Percentiles rank a stretch among this genome's conserved stretches.
Evolutionary conservation across 1,140 invertebrate genomes (phyloP).

Genomic region (Drosophila nigromelanica): DNA sequence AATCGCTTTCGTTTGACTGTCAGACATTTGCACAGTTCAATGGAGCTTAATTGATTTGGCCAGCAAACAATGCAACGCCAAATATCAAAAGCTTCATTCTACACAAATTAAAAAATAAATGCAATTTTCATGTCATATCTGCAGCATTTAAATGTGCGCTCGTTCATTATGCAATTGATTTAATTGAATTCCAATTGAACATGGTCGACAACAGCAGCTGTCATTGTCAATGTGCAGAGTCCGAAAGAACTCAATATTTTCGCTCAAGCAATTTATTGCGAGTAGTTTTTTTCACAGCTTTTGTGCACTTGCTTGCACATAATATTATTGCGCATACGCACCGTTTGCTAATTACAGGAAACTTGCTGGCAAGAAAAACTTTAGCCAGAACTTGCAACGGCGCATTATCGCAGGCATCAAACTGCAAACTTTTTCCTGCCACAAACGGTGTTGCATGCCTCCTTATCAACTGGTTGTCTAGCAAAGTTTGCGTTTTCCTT

Average conservation of each 20-base stretch:
- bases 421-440: constrained; percentile 26
- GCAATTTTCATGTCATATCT: neutral
- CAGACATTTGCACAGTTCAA: constrained; percentile 45
- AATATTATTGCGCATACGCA: constrained; percentile 59
- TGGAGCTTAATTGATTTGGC: constrained; percentile 7
- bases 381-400: constrained; percentile 24
- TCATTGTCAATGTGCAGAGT: neutral
- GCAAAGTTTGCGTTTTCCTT: constrained; percentile 44
- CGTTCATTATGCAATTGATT: neutral
- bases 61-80: constrained; percentile 1
- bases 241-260: neutral
- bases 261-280: neutral
- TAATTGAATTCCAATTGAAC: constrained; percentile 24
- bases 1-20: constrained; percentile 33
- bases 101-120: constrained; percentile 3
- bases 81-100: neutral
- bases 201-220: neutral
- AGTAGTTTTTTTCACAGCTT: constrained; percentile 1
- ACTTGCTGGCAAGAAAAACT: constrained; percentile 30
- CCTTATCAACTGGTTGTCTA: constrained; percentile 24
- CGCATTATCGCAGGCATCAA: constrained; percentile 23
- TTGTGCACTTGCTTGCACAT: constrained; percentile 22
- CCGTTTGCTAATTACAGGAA: constrained; percentile 60
- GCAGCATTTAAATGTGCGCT: neutral
- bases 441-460: constrained; percentile 40